These are phyloP conservation scores for Chaenodraco wilsoni DNA, from an alignment of 2,797 vertebrate genomes.

Conservation along the genomic window DNA sequence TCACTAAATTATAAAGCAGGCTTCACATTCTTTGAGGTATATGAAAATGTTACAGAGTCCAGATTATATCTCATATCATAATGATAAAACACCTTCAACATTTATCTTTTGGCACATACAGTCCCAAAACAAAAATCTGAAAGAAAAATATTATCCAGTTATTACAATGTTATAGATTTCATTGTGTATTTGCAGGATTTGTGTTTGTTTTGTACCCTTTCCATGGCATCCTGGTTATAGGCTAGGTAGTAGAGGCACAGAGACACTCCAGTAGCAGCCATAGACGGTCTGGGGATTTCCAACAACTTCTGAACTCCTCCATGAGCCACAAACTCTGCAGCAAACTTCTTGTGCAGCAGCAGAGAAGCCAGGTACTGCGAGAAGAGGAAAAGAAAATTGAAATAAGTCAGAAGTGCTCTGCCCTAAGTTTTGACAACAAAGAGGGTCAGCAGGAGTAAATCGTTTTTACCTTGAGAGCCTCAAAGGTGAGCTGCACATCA, in stretches of 20 bases:
- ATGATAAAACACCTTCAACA: background rate
- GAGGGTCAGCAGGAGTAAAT: background rate
- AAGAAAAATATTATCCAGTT: background rate
- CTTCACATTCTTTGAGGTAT: background rate
- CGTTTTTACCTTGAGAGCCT: constrained; percentile 93
- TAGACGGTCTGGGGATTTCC: constrained; percentile 97
- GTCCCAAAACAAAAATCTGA: background rate
- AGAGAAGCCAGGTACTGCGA: constrained; percentile 94
- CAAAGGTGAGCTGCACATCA: constrained; percentile 97
- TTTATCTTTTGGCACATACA: background rate
- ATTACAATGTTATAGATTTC: background rate
- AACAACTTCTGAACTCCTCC: constrained; percentile 96
- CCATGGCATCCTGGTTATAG: constrained; percentile 99
- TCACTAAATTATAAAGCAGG: background rate
- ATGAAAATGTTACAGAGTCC: background rate
- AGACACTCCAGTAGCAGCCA: constrained; percentile 99
- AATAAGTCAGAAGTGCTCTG: background rate
- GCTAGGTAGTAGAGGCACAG: constrained; percentile 98
- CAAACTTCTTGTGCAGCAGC: constrained; percentile 98
- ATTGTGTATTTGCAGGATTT: background rate
- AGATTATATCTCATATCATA: background rate
- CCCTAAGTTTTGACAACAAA: background rate
- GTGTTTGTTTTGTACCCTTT: constrained; percentile 85
- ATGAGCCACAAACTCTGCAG: constrained; percentile 98
- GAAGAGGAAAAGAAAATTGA: background rate